These are phyloP conservation scores for Atta colombica DNA, from an alignment of 1,140 invertebrate genomes.

Conservation along the genomic window DNA sequence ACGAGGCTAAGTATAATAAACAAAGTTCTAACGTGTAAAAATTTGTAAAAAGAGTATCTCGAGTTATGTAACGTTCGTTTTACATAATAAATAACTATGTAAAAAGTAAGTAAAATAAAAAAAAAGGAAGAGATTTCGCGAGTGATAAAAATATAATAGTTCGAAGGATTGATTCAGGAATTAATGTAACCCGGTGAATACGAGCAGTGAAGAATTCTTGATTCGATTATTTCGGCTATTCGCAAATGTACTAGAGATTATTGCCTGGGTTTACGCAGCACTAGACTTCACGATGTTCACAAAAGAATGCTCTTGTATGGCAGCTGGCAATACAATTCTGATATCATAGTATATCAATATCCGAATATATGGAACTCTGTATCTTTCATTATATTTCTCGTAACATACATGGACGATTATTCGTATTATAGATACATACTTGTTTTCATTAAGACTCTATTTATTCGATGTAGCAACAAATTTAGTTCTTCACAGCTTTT, in stretches of 20 bases:
- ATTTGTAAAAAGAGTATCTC: slow-evolving; percentile 68
- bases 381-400: slow-evolving; percentile 56
- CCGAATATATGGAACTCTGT: slow-evolving; percentile 52
- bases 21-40: slow-evolving; percentile 68
- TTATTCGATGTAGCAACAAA: slow-evolving; percentile 46
- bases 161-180: slow-evolving; percentile 42
- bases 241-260: slow-evolving; percentile 56
- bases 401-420: slow-evolving; percentile 21
- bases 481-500: slow-evolving; percentile 48
- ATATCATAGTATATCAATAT: slow-evolving; percentile 60
- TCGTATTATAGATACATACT: slow-evolving; percentile 18
- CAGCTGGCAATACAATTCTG: slow-evolving; percentile 62
- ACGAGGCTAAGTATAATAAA: slow-evolving; percentile 69
- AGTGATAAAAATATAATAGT: slow-evolving; percentile 32
- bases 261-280: slow-evolving; percentile 47
- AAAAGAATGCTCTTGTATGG: slow-evolving; percentile 59
- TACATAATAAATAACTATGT: slow-evolving; percentile 54
- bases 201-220: slow-evolving; percentile 54
- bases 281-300: slow-evolving; percentile 62
- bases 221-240: slow-evolving; percentile 65
- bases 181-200: slow-evolving; percentile 42
- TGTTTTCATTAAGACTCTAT: slow-evolving; percentile 32
- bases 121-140: slow-evolving; percentile 24
- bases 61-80: slow-evolving; percentile 69
- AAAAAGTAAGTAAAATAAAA: slow-evolving; percentile 60